Evolutionary conservation across 2,888 invertebrate species (phyloP), one percentile per base, ranked within the genome.

Genomic region (Helicoverpa assulta): DNA sequence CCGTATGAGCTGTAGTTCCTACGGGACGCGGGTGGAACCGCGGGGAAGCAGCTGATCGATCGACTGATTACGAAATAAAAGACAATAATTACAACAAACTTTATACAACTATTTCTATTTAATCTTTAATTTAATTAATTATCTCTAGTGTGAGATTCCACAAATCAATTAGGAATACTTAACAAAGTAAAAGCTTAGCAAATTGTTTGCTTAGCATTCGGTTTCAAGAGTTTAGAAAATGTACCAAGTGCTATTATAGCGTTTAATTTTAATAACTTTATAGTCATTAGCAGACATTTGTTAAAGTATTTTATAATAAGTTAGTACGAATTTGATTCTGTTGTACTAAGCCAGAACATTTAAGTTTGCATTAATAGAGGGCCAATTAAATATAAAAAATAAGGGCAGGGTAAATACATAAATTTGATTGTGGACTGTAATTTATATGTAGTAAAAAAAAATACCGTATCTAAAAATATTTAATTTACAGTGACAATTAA

Each of bases 61-160:
- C 29, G 5, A 29, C 29, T 7, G 5, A 29, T 29, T 29, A 29
- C 2, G 5, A 7, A 29, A 7, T 29, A 29, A 7, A 37, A 37
- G 8, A 10, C 12, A 37, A 37, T 37, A 1, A 37, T 37, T 37
- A 12, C 37, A 37, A 37, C 10, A 12, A 12, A 1, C 12, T 37
- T 73, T 61, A 52, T 33, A 55, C 29, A 18, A 58, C 70, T 59
- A 12, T 43, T 6, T 43, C 0, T 16, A 43, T 43, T 43, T 43
- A 16, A 4, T 16, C 5, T 43, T 43, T 16, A 43, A 43, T n/a
- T 43, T 43, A 43, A 16, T 47, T 47, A n/a, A n/a, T 47, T 6
- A 47, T 5, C 5, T 16, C 43, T 47, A 16, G 47, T 47, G n/a
- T 47, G n/a, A 43, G 0, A 47, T 47, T 47, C 5, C 6, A 47